A percentile compares a stretch with the other conserved stretches of the same genome.
phyloP scores from a whole-genome alignment of 2,888 invertebrate species.

The Chrysotoxum bicinctum region DNA sequence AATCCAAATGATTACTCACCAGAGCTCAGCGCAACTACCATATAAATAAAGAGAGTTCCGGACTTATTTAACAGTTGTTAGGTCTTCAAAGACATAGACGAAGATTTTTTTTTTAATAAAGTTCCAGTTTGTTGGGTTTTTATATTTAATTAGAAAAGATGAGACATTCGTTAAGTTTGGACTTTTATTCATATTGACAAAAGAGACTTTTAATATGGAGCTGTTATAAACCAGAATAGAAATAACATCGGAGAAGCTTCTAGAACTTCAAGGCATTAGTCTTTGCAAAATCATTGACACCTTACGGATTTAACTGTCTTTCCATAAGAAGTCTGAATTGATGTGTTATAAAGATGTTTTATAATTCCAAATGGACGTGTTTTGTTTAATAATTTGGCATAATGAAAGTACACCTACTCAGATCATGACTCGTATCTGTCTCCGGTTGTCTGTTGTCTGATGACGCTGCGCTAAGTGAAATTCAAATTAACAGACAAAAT shows the following conservation, averaged over 20 bases:
- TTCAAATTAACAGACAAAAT: neutral
- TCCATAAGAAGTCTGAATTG: slow-evolving; percentile 45
- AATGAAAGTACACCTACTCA: slow-evolving; percentile 25
- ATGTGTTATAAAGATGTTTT: slow-evolving; percentile 41
- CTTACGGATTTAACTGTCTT: slow-evolving; percentile 19
- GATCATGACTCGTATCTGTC: slow-evolving; percentile 33
- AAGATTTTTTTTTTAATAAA: slow-evolving; percentile 6
- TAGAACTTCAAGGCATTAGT: neutral
- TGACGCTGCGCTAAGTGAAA: slow-evolving; percentile 21
- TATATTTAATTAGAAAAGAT: slow-evolving; percentile 23
- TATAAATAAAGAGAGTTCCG: neutral
- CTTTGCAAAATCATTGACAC: neutral
- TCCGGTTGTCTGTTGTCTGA: slow-evolving; percentile 23
- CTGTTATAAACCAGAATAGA: neutral
- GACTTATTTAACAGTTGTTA: slow-evolving; percentile 29
- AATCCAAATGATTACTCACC: slow-evolving; percentile 18
- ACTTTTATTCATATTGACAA: neutral
- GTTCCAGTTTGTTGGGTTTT: slow-evolving; percentile 25
- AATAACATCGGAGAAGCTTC: neutral
- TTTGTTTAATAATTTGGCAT: slow-evolving; percentile 10
- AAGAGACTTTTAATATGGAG: neutral
- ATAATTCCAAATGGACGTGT: slow-evolving; percentile 38
- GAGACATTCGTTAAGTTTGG: neutral
- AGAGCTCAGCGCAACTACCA: neutral
- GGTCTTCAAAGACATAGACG: neutral